Evolutionary conservation across 1,140 invertebrate species (phyloP).

Genomic region (Cydia fagiglandana): DNA sequence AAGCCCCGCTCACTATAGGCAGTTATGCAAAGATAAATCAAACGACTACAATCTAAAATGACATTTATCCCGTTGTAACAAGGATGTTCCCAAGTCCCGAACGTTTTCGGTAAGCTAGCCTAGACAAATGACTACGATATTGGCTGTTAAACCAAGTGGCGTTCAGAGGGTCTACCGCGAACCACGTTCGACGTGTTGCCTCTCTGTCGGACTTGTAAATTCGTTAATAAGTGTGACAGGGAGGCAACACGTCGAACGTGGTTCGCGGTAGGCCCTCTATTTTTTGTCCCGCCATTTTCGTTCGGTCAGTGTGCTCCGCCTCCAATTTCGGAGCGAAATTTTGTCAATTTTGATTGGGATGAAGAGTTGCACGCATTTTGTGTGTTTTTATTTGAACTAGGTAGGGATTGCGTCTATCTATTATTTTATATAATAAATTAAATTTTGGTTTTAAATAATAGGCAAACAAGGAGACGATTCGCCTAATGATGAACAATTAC

Average conservation of each 20-base stretch:
- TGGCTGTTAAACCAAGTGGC: constrained; percentile 29
- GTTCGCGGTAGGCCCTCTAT: too few relatives aligned
- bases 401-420: not conserved
- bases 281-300: constrained; percentile 21
- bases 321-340: not conserved
- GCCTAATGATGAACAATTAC: not conserved
- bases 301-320: not conserved
- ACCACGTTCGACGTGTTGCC: too few relatives aligned
- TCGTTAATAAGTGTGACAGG: too few relatives aligned
- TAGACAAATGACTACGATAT: constrained; percentile 29
- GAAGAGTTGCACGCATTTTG: constrained; percentile 11
- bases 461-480: too few relatives aligned
- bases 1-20: constrained; percentile 42
- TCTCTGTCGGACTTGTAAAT: too few relatives aligned
- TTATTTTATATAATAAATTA: not conserved
- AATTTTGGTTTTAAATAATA: not conserved
- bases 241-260: too few relatives aligned
- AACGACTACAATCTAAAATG: not conserved
- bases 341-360: constrained; percentile 28
- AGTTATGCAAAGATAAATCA: constrained; percentile 38
- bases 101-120: constrained; percentile 13
- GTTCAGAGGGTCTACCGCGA: too few relatives aligned
- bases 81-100: not conserved
- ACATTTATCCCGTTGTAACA: not conserved
- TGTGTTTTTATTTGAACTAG: constrained; percentile 1